phyloP scores from a whole-genome alignment of 37 sponge, comb jelly and placozoan genomes.

The Geodia barretti region DNA sequence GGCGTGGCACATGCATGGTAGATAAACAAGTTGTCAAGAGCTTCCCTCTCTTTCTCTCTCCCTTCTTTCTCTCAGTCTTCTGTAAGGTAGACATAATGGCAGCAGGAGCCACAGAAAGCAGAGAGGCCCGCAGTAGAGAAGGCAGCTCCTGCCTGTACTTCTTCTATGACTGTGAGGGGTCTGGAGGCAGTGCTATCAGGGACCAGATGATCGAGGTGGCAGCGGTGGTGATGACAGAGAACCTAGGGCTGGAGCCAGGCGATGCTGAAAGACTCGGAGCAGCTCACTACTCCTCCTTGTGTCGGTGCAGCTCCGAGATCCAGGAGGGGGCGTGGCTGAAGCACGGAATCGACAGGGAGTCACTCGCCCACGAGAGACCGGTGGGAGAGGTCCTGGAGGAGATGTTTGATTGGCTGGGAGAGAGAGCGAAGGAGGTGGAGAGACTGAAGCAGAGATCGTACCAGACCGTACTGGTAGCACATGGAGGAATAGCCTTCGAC shows the following conservation, averaged over 20 bases:
- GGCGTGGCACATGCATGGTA: too few species aligned
- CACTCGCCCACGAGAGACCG: background rate
- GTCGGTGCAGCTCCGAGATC: background rate
- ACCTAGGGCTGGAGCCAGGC: background rate
- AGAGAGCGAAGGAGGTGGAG: background rate
- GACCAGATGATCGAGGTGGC: conserved; percentile 7
- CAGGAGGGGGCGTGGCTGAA: background rate
- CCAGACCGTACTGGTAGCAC: background rate
- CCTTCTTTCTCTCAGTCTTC: too few species aligned
- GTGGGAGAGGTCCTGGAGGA: background rate
- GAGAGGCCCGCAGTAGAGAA: too few species aligned
- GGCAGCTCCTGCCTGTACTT: background rate
- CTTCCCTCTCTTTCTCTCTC: too few species aligned
- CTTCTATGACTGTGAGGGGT: conserved; percentile 14
- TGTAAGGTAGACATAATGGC: too few species aligned
- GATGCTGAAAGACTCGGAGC: background rate
- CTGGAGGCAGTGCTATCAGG: background rate
- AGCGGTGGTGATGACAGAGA: background rate
- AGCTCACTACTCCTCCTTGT: background rate
- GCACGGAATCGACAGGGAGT: background rate
- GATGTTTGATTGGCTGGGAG: background rate
- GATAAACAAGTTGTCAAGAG: too few species aligned
- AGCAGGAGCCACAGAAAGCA: too few species aligned
- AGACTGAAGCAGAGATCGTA: background rate
- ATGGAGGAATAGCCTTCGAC: background rate